Evolutionary conservation across 1,140 invertebrate species (phyloP).

Genomic region (Pogonus chalceus): DNA sequence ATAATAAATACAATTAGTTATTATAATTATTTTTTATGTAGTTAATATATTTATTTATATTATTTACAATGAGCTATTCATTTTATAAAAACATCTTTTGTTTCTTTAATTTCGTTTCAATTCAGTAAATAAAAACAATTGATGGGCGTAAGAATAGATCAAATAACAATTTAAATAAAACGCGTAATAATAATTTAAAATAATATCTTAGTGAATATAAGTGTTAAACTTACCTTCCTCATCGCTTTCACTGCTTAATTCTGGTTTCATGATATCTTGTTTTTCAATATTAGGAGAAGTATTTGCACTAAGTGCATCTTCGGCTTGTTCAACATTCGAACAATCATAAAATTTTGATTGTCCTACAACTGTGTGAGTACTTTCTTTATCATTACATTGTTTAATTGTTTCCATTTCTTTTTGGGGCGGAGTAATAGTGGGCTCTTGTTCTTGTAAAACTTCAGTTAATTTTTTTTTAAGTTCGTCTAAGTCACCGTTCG

Average conservation of each 20-base stretch:
- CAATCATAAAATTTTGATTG: conserved; percentile 40
- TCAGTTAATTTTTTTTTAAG: conserved; percentile 62
- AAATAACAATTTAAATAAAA: no score
- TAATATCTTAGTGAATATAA: neutral
- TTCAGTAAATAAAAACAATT: no score
- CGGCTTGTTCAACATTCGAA: conserved; percentile 27
- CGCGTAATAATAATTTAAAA: neutral
- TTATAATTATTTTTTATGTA: no score
- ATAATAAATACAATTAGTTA: no score
- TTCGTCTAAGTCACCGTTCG: conserved; percentile 63
- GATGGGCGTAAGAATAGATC: no score
- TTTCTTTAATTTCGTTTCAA: no score
- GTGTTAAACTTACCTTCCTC: conserved; percentile 48
- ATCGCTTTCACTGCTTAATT: conserved; percentile 45
- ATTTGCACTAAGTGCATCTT: conserved; percentile 23
- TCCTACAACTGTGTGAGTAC: conserved; percentile 25
- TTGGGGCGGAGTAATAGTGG: conserved; percentile 21
- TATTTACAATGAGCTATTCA: no score
- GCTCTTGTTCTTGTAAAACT: conserved; percentile 50
- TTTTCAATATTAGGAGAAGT: conserved; percentile 53
- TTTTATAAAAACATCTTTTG: no score
- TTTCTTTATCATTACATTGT: neutral
- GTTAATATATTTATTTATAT: no score
- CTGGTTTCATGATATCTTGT: conserved; percentile 65
- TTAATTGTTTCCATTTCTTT: neutral